A percentile compares a stretch with the other conserved stretches of the same genome.
Evolutionary conservation across 2,113 vertebrate species (phyloP).

Genomic region (Silurus glanis): DNA sequence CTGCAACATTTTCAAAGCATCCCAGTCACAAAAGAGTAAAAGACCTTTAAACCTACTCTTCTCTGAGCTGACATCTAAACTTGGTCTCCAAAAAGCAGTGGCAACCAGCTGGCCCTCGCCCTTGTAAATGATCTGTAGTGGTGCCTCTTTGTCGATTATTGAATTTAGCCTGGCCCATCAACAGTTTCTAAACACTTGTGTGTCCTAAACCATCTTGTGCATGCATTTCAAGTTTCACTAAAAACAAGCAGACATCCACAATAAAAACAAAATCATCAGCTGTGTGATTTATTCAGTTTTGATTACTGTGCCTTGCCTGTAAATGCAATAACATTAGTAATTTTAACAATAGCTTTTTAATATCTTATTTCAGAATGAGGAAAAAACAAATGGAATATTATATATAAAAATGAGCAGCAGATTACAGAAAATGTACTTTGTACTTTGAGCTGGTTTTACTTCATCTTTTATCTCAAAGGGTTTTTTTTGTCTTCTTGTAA

Average conservation of each 20-base stretch:
- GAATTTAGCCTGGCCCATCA: constrained; percentile 59
- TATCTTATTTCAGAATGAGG: neutral
- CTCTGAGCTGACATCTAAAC: constrained; percentile 12
- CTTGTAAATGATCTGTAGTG: constrained; percentile 73
- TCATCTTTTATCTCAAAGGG: neutral
- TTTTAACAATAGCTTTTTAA: neutral
- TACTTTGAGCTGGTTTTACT: neutral
- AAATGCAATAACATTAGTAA: neutral
- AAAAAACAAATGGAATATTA: neutral
- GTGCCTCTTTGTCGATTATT: constrained; percentile 66
- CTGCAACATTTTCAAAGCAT: neutral
- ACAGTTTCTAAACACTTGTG: constrained; percentile 62
- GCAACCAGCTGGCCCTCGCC: constrained; percentile 60
- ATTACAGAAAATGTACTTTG: neutral
- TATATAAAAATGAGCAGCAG: neutral
- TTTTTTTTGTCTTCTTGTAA: neutral
- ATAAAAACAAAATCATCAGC: constrained; percentile 34
- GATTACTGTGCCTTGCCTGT: constrained; percentile 50
- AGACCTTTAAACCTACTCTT: neutral
- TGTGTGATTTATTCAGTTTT: neutral
- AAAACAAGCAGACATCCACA: constrained; percentile 64
- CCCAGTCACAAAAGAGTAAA: constrained; percentile 6
- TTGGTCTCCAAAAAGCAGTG: constrained; percentile 40
- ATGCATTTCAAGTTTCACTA: constrained; percentile 64
- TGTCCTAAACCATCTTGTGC: constrained; percentile 71